A percentile compares a stretch with the other conserved stretches of the same genome.
These are phyloP conservation scores for Myotis brandtii DNA, from an alignment of 2,113 vertebrate species.

Conservation along the genomic window DNA sequence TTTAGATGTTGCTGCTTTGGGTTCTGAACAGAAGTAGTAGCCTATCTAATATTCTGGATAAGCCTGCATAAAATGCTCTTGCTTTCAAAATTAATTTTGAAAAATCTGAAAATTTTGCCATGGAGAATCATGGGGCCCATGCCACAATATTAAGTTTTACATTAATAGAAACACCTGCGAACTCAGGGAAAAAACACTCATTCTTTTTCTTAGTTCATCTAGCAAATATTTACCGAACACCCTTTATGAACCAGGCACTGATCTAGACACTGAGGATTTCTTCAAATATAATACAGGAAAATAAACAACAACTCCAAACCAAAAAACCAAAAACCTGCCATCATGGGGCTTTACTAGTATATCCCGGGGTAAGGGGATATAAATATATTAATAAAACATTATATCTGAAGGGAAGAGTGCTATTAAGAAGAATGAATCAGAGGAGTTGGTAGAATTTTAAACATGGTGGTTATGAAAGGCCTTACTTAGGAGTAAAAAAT, in stretches of 20 bases:
- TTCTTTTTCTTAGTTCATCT: conserved; percentile 55
- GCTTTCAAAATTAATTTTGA: conserved; percentile 79
- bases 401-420: background rate
- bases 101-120: conserved; percentile 74
- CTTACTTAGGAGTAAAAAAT: conserved; percentile 33
- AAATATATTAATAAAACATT: conserved; percentile 23
- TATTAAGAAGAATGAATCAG: conserved; percentile 23
- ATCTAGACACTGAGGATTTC: background rate
- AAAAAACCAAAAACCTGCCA: background rate
- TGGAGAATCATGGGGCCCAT: conserved; percentile 63
- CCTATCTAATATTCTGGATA: conserved; percentile 64
- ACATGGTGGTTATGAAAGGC: background rate
- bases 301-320: background rate
- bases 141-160: conserved; percentile 64
- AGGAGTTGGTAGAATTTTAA: background rate
- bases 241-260: background rate
- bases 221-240: conserved; percentile 52
- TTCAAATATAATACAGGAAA: background rate
- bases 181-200: conserved; percentile 15
- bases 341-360: background rate
- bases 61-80: conserved; percentile 51
- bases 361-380: background rate
- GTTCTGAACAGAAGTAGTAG: conserved; percentile 69
- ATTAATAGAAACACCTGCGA: conserved; percentile 68
- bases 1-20: conserved; percentile 66